Base-by-base conservation (phyloP, 1,140 invertebrate species). In the Halictus rubicundus region DNA sequence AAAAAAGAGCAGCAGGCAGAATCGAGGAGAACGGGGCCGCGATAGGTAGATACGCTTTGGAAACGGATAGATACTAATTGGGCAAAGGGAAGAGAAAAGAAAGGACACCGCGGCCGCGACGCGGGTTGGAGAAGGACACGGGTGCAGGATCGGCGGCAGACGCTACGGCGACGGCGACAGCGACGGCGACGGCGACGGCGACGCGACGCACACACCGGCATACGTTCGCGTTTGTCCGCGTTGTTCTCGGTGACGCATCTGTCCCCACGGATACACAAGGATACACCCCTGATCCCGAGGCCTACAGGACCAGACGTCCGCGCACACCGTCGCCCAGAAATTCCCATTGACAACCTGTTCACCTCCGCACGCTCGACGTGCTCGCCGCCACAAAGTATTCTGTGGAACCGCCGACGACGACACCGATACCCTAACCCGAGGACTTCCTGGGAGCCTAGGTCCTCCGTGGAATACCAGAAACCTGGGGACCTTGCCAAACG, bases 241-340 rank as follows among this genome's bases (percentile, higher is more conserved):
- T 86, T 90, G 90, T 91, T 88, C 89, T 84, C 85, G 84, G 87
- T 92, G 91, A 92, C 90, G 90, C 90, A 92, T 92, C 91, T 92
- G 89, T 92, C 91, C 91, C 91, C 78, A 78, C 91, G 91, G 91
- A 90, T 88, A 88, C 78, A 76, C 78, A 78, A 91, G 91, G 91
- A 90, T 88, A 88, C 78, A 76, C 61, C 52, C 76, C 72, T 70
- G 80, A 82, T 89, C 69, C 73, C 81, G 83, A 86, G 49, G 79
- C 66, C 86, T 81, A 83, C 78, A 84, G 79, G 77, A 80, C 65
- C 81, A 80, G 69, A 82, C 80, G 68, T 80, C 84, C 83, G 61
- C 65, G 65, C 32, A 85, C 63, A 66, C 68, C 57, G 7, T 57
- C 61, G 70, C 81, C 80, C 84, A 76, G 66, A 88, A 88, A 88